Percentiles rank a stretch among this genome's conserved stretches.
phyloP scores from a whole-genome alignment of 1,140 invertebrate genomes.

The Argopecten irradians region DNA sequence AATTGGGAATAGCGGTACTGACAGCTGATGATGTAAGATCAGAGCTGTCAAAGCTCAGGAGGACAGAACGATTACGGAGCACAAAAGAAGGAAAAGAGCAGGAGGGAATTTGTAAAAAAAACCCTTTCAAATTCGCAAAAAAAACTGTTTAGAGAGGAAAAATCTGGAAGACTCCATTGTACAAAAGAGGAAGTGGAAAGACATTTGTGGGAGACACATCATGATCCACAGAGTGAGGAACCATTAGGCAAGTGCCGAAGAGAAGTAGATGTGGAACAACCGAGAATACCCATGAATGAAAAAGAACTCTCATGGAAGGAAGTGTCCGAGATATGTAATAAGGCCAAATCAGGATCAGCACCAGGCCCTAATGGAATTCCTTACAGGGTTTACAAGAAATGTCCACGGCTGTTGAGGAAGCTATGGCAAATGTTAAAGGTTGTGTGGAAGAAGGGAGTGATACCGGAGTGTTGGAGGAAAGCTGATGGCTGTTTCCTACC shows the following conservation, averaged over 20 bases:
- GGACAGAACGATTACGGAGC: slow-evolving; percentile 35
- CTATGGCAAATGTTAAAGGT: slow-evolving; percentile 35
- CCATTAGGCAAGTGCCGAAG: slow-evolving; percentile 31
- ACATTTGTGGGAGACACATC: slow-evolving; percentile 29
- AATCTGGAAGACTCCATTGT: slow-evolving; percentile 32
- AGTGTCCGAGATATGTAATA: slow-evolving; percentile 35
- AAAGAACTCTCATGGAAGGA: slow-evolving; percentile 37
- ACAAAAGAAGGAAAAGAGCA: neutral
- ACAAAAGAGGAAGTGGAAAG: slow-evolving; percentile 33
- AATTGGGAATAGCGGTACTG: neutral
- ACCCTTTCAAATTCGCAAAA: slow-evolving; percentile 24
- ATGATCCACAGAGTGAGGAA: slow-evolving; percentile 27
- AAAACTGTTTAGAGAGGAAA: slow-evolving; percentile 28
- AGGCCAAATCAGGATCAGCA: slow-evolving; percentile 33
- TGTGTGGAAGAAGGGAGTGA: slow-evolving; percentile 34
- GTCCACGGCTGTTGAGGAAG: slow-evolving; percentile 35
- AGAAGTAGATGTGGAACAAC: neutral
- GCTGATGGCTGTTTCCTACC: slow-evolving; percentile 50
- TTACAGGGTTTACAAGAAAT: slow-evolving; percentile 49
- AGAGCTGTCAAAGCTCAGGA: slow-evolving; percentile 13
- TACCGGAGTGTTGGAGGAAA: slow-evolving; percentile 45
- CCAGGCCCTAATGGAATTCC: slow-evolving; percentile 41
- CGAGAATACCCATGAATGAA: neutral
- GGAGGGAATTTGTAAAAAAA: neutral
- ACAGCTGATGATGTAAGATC: slow-evolving; percentile 39